Evolutionary conservation across 2,888 invertebrate genomes (phyloP).

Genomic region (Hydraecia micacea): DNA sequence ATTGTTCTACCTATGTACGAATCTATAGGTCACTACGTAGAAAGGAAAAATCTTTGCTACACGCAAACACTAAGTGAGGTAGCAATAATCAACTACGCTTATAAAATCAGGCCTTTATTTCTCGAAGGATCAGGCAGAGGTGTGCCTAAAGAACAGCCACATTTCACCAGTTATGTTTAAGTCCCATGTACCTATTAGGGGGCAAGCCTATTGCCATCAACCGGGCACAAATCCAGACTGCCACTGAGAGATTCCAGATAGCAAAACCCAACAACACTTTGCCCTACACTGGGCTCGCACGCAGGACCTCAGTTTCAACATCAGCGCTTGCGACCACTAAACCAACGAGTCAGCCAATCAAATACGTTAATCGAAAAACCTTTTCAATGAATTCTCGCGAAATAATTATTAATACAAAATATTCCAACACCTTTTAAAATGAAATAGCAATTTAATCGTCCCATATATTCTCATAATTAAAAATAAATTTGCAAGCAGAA

Average conservation of each 20-base stretch:
- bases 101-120: neutral
- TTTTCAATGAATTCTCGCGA: neutral
- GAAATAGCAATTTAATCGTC: conserved; percentile 9
- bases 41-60: neutral
- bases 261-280: neutral
- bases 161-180: neutral
- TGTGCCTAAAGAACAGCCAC: neutral
- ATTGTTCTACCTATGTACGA: no score
- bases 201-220: neutral
- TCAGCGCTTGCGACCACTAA: neutral
- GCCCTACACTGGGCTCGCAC: neutral
- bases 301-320: neutral
- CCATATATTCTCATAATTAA: conserved; percentile 28
- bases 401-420: conserved; percentile 1
- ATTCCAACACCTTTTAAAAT: neutral
- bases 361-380: neutral
- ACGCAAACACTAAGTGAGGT: neutral
- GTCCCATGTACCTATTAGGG: neutral
- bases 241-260: neutral
- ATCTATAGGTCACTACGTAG: neutral
- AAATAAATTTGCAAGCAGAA: conserved; percentile 31
- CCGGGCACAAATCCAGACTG: no score
- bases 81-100: no score
- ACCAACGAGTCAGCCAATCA: neutral
- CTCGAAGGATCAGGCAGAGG: neutral